A percentile compares a stretch with the other conserved stretches of the same genome.
Conservation (phyloP, 2,113 vertebrate species). For the Siphamia tubifer region DNA sequence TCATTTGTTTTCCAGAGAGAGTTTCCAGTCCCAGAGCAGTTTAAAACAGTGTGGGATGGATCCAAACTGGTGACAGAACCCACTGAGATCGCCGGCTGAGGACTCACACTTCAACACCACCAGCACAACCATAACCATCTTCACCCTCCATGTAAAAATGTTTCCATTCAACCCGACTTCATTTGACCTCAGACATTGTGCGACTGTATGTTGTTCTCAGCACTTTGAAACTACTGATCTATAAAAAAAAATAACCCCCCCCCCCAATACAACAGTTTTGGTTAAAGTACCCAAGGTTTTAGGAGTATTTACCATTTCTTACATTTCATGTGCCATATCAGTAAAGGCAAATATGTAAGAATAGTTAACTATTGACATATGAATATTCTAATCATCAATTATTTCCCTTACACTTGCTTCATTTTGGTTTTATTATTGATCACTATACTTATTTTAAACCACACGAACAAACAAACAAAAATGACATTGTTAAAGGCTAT, state of each 20-base stretch:
- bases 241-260: neutral
- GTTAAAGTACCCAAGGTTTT: neutral
- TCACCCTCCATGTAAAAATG: neutral
- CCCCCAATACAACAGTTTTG: neutral
- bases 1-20: conserved; percentile 84
- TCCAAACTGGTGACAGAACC: conserved; percentile 94
- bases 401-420: neutral
- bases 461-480: neutral
- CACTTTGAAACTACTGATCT: conserved; percentile 30
- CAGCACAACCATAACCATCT: no score
- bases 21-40: conserved; percentile 97
- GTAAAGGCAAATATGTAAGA: conserved; percentile 27
- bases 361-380: neutral
- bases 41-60: conserved; percentile 95
- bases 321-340: conserved; percentile 47
- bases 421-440: neutral
- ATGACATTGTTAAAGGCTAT: neutral
- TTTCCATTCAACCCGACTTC: neutral
- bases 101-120: neutral
- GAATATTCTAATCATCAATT: neutral
- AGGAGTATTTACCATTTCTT: neutral
- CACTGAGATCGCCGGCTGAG: conserved; percentile 93
- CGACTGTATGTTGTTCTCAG: conserved; percentile 12
- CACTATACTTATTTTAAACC: neutral
- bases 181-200: neutral